Percentiles rank a stretch among this genome's conserved stretches.
Conservation (phyloP, 2,797 vertebrate genomes). For the Gallinago solitaria region DNA sequence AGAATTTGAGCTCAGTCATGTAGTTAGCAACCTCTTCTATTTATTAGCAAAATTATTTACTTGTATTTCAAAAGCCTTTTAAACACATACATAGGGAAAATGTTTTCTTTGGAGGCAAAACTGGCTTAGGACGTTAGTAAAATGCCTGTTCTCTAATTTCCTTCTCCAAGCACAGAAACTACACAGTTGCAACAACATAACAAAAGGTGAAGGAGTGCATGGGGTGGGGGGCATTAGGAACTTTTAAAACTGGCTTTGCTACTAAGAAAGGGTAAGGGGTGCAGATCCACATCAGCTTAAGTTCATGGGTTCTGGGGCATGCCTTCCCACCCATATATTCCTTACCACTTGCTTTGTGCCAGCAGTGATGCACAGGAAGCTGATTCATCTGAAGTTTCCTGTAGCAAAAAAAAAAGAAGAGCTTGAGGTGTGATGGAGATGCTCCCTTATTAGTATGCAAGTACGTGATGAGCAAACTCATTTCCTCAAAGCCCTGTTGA, state of each 20-base stretch:
- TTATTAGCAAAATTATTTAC: neutral
- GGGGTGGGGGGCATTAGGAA: rapidly evolving
- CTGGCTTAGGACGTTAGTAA: neutral
- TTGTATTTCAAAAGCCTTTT: neutral
- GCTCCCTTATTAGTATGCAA: neutral
- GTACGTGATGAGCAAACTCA: neutral
- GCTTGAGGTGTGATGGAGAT: neutral
- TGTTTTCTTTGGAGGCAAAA: neutral
- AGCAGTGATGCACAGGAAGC: neutral
- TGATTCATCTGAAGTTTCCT: neutral
- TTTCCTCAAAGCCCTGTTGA: neutral
- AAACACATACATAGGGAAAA: neutral
- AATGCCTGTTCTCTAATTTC: neutral
- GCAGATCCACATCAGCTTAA: neutral
- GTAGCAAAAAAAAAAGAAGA: neutral
- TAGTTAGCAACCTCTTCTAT: neutral
- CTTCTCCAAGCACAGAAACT: neutral
- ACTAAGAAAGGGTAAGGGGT: neutral
- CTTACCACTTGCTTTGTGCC: neutral
- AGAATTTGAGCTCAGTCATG: neutral
- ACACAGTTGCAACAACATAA: neutral
- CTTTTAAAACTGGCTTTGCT: neutral
- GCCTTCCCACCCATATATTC: neutral
- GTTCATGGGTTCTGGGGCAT: neutral
- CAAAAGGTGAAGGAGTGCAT: neutral